Percentiles rank a stretch among this genome's conserved stretches.
Conservation (phyloP, 1,140 invertebrate species). For the Euschistus heros region DNA sequence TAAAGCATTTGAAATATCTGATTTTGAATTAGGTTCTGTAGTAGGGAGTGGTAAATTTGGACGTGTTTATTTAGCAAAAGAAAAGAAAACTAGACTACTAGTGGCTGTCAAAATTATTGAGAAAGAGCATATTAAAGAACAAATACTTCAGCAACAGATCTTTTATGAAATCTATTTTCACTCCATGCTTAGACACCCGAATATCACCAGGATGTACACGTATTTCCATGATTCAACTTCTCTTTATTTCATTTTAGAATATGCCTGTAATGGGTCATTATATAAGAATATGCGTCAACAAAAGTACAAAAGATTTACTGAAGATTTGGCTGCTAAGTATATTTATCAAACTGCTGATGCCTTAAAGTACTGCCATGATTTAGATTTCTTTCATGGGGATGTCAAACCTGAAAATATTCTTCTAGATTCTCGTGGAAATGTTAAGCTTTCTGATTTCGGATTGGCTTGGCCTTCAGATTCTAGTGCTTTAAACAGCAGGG, state of each 20-base stretch:
- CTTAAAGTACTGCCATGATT: constrained; percentile 74
- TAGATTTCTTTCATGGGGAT: constrained; percentile 83
- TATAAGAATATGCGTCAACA: constrained; percentile 63
- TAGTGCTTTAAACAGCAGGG: constrained; percentile 69
- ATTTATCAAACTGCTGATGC: constrained; percentile 83
- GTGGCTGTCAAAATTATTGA: constrained; percentile 88
- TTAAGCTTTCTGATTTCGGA: constrained; percentile 89
- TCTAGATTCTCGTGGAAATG: constrained; percentile 60
- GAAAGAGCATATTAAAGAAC: constrained; percentile 64
- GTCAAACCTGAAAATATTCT: constrained; percentile 86
- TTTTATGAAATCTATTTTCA: constrained; percentile 94
- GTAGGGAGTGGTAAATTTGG: constrained; percentile 86
- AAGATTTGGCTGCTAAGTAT: constrained; percentile 57
- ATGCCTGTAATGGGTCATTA: constrained; percentile 80
- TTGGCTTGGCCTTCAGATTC: constrained; percentile 66
- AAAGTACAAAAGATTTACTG: constrained; percentile 42
- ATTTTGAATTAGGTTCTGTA: constrained; percentile 71
- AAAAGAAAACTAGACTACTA: constrained; percentile 68
- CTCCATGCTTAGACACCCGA: constrained; percentile 80
- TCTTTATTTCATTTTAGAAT: constrained; percentile 88
- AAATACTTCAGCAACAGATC: constrained; percentile 36
- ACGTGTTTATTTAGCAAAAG: constrained; percentile 77
- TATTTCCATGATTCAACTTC: constrained; percentile 85
- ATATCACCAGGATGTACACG: constrained; percentile 78
- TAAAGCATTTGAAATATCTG: constrained; percentile 4